Evolutionary conservation across 1,140 invertebrate species (phyloP), one percentile per base, ranked within the genome.

Genomic region (Nasonia vitripennis): DNA sequence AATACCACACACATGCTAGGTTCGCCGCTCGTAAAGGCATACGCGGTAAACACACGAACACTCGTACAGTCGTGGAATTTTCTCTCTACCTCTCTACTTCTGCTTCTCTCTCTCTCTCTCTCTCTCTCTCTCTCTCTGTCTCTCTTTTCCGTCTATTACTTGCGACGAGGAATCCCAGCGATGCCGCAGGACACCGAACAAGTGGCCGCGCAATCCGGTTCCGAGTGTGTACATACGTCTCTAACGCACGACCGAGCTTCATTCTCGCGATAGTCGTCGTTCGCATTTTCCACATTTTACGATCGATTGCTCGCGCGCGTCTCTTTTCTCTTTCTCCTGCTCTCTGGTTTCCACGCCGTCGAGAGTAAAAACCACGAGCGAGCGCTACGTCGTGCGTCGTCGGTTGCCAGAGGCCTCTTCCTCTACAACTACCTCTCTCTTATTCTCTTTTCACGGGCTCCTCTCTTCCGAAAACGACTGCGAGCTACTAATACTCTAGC

Each of bases 261-360:
- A 10, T 1, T 62, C 27, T 6, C 71, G 7, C 34, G 34, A 37
- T 37, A n/a, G 34, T 17, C 10, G 41, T 45, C 62, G 70, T 45
- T 45, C 62, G 62, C 62, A 4, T 67, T 67, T 67, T 67, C 62
- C 62, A 0, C 62, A 20, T 45, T 83, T 48, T 11, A 67, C 34
- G 31, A 14, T 77, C 74, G 14, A 68, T 88, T 86, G 87, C 82
- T 86, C 85, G 84, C 87, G 81, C 85, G 87, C 48, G 51, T 27
- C 67, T 68, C 67, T 68, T 6, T 6, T 68, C 74, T 78, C 62
- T 83, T 2, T n/a, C 34, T n/a, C 17, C 31, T 27, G n/a, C 4
- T 51, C 51, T 27, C 34, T 45, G 37, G 41, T 74, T 7, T 45
- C 62, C 0, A 4, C 34, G 3, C 34, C 77, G 27, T 31, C 9